Conservation (phyloP, 1,140 invertebrate genomes). For the Mylabris phalerata region DNA sequence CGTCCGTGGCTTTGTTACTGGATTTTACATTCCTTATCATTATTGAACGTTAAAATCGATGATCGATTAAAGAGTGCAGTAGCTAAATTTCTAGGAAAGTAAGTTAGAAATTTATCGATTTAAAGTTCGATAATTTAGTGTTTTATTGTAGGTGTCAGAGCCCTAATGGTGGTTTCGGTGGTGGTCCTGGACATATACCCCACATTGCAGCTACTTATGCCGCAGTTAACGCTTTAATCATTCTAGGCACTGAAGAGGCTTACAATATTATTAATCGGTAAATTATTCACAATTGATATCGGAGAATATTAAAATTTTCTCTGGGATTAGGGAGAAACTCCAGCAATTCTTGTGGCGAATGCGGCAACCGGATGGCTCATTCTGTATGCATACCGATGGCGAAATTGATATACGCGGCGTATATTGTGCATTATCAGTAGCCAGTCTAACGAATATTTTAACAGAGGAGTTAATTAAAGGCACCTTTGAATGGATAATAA, state of each 20-base stretch:
- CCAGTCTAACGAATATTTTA: conserved; percentile 75
- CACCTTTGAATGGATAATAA: conserved; percentile 84
- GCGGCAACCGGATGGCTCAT: conserved; percentile 79
- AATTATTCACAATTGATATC: conserved; percentile 13
- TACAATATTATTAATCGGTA: conserved; percentile 81
- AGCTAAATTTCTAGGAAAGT: conserved; percentile 58
- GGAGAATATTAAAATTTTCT: not conserved
- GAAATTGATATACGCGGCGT: conserved; percentile 92
- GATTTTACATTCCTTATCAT: conserved; percentile 84
- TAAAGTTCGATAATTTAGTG: conserved; percentile 3
- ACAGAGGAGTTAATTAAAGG: conserved; percentile 69
- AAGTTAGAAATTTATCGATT: conserved; percentile 21
- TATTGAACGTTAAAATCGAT: conserved; percentile 68
- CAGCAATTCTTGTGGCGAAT: conserved; percentile 72
- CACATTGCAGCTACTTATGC: conserved; percentile 97
- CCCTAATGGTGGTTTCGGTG: conserved; percentile 83
- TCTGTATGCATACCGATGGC: conserved; percentile 86
- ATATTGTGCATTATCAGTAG: conserved; percentile 90
- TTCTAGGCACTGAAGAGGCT: conserved; percentile 81
- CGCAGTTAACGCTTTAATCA: conserved; percentile 86
- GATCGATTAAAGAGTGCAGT: conserved; percentile 56
- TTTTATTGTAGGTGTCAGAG: conserved; percentile 62
- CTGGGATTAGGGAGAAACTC: conserved; percentile 52
- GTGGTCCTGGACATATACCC: conserved; percentile 83
- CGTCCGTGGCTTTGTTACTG: conserved; percentile 93